Evolutionary conservation across 2,888 invertebrate genomes (phyloP).

Genomic region (Drosophila lacicola): DNA sequence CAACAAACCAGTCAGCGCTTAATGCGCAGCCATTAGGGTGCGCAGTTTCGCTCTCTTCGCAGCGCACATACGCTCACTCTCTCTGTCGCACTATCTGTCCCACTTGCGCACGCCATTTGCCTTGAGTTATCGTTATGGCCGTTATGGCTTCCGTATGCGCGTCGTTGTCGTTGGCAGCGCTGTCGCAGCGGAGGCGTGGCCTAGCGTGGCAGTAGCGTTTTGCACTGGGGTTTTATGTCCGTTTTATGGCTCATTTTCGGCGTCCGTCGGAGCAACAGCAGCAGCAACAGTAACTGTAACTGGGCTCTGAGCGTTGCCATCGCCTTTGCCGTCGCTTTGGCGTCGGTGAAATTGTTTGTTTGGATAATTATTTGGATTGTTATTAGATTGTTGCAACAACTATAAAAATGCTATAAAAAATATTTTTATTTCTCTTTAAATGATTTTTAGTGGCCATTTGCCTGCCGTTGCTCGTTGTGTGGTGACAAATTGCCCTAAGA

Average conservation of each 20-base stretch:
- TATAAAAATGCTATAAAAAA: slow-evolving; percentile 82
- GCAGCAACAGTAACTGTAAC: slow-evolving; percentile 44
- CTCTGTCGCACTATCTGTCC: slow-evolving; percentile 55
- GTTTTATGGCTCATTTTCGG: slow-evolving; percentile 76
- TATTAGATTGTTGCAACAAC: slow-evolving; percentile 83
- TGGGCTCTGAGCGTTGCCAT: slow-evolving; percentile 46
- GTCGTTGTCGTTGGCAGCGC: slow-evolving; percentile 53
- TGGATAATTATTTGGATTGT: slow-evolving; percentile 83
- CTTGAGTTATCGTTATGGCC: slow-evolving; percentile 84
- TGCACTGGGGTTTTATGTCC: slow-evolving; percentile 69
- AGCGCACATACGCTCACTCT: slow-evolving; percentile 20
- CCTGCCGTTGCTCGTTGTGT: slow-evolving; percentile 60
- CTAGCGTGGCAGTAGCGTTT: slow-evolving; percentile 73
- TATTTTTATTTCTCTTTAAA: slow-evolving; percentile 81
- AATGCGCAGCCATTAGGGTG: slow-evolving; percentile 69
- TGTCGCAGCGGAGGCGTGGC: slow-evolving; percentile 76
- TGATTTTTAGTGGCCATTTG: slow-evolving; percentile 74
- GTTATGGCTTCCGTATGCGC: slow-evolving; percentile 85
- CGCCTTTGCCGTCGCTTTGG: slow-evolving; percentile 73
- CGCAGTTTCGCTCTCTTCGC: slow-evolving; percentile 61
- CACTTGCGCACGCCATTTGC: slow-evolving; percentile 65
- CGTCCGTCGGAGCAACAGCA: slow-evolving; percentile 61
- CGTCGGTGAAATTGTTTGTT: slow-evolving; percentile 77
- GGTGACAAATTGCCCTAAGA: slow-evolving; percentile 80
- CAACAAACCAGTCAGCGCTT: slow-evolving; percentile 38